phyloP scores from a whole-genome alignment of 2,797 vertebrate species.

The Heliangelus exortis region DNA sequence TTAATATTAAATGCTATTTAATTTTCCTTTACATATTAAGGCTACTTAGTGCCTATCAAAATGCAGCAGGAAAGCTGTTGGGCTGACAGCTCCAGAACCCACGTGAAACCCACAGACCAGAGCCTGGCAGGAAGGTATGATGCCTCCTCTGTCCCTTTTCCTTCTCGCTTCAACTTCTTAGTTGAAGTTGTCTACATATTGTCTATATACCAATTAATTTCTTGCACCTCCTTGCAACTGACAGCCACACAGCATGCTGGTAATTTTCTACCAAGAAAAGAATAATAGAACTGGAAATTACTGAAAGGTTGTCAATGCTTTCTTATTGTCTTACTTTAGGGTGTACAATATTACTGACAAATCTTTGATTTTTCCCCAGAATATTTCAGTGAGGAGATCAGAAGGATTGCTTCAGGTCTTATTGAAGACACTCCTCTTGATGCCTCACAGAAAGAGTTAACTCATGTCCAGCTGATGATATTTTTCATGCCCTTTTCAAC shows the following conservation, averaged over 20 bases:
- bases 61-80: not conserved
- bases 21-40: not conserved
- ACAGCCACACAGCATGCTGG: not conserved
- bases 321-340: not conserved
- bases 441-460: not conserved
- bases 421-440: not conserved
- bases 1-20: not conserved
- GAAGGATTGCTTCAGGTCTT: not conserved
- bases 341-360: accelerated
- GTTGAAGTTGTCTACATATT: too few species aligned
- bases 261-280: not conserved
- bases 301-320: not conserved
- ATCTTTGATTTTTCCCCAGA: not conserved
- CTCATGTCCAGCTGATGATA: not conserved
- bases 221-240: not conserved
- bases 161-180: not conserved
- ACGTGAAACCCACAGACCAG: too few species aligned
- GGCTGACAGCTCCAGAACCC: not conserved
- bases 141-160: not conserved
- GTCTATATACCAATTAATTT: not conserved
- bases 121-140: accelerated
- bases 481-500: not conserved
- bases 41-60: not conserved
- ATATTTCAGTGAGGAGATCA: not conserved
- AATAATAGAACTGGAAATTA: not conserved